These are phyloP conservation scores for Cyrtonyx montezumae DNA, from an alignment of 2,113 vertebrate species.

Conservation along the genomic window DNA sequence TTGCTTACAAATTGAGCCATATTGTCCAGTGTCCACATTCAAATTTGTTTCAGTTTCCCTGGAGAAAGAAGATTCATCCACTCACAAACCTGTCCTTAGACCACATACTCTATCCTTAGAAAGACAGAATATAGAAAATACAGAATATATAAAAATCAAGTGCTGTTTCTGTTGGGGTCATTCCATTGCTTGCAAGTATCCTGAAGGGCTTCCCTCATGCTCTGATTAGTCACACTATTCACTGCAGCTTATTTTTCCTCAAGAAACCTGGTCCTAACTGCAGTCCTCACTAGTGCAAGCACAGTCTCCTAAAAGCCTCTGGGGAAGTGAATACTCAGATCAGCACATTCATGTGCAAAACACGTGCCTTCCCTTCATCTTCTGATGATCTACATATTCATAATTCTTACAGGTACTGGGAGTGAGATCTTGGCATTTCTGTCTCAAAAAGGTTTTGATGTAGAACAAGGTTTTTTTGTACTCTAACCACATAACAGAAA, in stretches of 20 bases:
- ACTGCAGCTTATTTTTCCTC: neutral
- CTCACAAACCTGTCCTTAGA: neutral
- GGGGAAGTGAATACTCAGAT: neutral
- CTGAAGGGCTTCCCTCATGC: neutral
- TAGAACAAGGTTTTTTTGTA: neutral
- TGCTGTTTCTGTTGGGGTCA: neutral
- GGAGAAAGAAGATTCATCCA: neutral
- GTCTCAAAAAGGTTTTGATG: conserved; percentile 3
- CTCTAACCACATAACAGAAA: neutral
- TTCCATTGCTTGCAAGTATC: neutral
- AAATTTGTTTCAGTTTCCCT: neutral
- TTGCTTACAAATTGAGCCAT: neutral
- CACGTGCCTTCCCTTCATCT: neutral
- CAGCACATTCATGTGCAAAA: neutral
- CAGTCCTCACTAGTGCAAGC: neutral
- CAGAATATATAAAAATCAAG: fast-evolving
- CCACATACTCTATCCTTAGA: neutral
- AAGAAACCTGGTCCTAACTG: neutral
- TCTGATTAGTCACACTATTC: neutral
- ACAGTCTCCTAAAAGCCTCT: neutral
- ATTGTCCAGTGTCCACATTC: neutral
- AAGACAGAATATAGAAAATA: neutral
- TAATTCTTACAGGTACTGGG: neutral
- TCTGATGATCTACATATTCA: neutral
- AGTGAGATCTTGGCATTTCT: neutral